A percentile compares a stretch with the other conserved stretches of the same genome.
Conservation (phyloP, 2,113 vertebrate species). For the Albula glossodonta region DNA sequence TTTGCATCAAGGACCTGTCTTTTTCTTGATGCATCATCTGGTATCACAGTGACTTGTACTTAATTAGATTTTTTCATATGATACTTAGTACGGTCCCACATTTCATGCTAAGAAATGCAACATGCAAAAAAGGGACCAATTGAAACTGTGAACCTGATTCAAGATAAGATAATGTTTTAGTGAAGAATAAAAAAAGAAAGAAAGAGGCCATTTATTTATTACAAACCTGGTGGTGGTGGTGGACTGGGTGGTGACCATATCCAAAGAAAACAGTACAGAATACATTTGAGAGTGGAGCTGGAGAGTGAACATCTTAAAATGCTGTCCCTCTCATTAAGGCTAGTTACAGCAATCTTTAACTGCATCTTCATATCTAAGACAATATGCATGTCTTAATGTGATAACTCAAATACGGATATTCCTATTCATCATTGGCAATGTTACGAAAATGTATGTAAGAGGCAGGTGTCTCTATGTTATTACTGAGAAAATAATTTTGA, state of each 20-base stretch:
- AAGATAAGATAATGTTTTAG: neutral
- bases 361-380: slow-evolving; percentile 60
- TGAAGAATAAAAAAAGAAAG: neutral
- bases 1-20: no score
- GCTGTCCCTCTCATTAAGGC: slow-evolving; percentile 38
- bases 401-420: slow-evolving; percentile 39
- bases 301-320: slow-evolving; percentile 52
- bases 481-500: no score
- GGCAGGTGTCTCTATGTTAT: neutral
- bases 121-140: neutral
- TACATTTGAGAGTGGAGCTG: slow-evolving; percentile 37
- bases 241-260: no score
- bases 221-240: neutral
- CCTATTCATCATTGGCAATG: neutral
- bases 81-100: no score
- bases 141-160: neutral
- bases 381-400: slow-evolving; percentile 52
- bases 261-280: neutral
- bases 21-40: no score
- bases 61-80: no score
- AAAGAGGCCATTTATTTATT: neutral
- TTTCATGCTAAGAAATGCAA: neutral
- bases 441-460: neutral
- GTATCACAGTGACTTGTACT: no score
- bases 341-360: slow-evolving; percentile 51